Conservation (phyloP, 2,113 vertebrate genomes). For the Acanthisitta chloris region DNA sequence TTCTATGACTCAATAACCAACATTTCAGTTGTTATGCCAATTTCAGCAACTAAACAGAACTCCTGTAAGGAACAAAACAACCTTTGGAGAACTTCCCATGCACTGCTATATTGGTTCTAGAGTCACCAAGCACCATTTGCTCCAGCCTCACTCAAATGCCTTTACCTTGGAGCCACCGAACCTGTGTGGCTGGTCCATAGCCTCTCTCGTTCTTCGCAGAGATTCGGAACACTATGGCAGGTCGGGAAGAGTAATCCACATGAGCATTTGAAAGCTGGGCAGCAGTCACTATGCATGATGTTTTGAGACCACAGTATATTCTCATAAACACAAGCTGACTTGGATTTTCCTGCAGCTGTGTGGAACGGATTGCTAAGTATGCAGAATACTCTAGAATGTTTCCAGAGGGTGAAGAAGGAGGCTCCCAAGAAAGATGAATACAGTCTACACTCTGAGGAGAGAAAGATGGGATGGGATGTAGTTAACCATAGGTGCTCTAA, state of each 20-base stretch:
- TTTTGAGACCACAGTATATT: constrained; percentile 94
- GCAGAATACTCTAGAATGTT: constrained; percentile 96
- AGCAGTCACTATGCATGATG: constrained; percentile 84
- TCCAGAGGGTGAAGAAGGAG: constrained; percentile 90
- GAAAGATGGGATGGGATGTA: neutral
- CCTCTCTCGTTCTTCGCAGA: constrained; percentile 97
- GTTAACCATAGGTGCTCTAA: neutral
- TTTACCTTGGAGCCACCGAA: constrained; percentile 97
- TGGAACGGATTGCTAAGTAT: constrained; percentile 93
- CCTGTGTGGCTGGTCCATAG: constrained; percentile 95
- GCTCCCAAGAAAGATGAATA: constrained; percentile 95
- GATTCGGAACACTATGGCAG: constrained; percentile 94
- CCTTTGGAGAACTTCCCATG: neutral
- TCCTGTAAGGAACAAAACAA: neutral
- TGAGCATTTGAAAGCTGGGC: constrained; percentile 90
- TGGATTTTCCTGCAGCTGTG: constrained; percentile 77
- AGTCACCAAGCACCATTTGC: neutral
- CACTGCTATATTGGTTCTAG: neutral
- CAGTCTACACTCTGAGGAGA: constrained; percentile 83
- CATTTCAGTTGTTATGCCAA: neutral
- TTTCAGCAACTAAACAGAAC: neutral
- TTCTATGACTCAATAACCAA: neutral
- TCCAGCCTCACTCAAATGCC: neutral
- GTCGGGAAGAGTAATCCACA: constrained; percentile 89
- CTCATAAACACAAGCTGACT: constrained; percentile 91